Base-by-base conservation (phyloP, 2,797 vertebrate species). In the Ciconia nigra region DNA sequence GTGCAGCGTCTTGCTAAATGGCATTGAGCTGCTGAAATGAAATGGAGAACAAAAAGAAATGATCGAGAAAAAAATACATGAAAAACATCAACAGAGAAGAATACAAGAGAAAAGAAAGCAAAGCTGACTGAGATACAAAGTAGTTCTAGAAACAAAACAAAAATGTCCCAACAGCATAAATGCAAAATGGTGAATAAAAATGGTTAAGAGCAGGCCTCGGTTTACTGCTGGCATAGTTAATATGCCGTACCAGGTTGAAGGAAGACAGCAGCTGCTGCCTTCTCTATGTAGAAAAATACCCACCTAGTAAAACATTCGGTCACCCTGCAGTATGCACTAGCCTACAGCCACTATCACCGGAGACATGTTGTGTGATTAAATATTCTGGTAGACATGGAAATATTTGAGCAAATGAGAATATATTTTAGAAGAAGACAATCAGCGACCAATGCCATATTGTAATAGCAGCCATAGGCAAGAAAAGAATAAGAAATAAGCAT, bases 1-100 rank as follows among this genome's bases (percentile, higher is more conserved):
- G 31, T 18, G 31, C 22, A 67, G 37, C 2, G 0, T 28, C 49
- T 47, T 79, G 35, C 59, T 69, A 26, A 66, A 59, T 22, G 35
- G 51, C 58, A 47, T 5, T 29, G 70, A 66, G 37, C 47, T 77
- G 62, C 52, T 51, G 33, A 71, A 87, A 79, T 46, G 7, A 92
- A 87, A 89, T 18, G 1, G 22, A 83, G 41, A 84, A 52, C 25
- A 58, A 87, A 83, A 79, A 41, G 2, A 86, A 83, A 65, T 6
- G 0, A 58, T n/a, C 0, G 0, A 14, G 21, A 3, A 2, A 33
- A 57, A 71, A 8, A n/a, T 1, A 35, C 11, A 26, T n/a, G 2
- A 46, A 41, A 72, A 84, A 59, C 4, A 18, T 51, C 26, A 65
- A 42, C 4, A 54, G 29, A 87, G 35, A 66, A 88, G 18, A 81